These are phyloP conservation scores for Calliphora vomitoria DNA, from an alignment of 2,888 invertebrate genomes.

Conservation along the genomic window DNA sequence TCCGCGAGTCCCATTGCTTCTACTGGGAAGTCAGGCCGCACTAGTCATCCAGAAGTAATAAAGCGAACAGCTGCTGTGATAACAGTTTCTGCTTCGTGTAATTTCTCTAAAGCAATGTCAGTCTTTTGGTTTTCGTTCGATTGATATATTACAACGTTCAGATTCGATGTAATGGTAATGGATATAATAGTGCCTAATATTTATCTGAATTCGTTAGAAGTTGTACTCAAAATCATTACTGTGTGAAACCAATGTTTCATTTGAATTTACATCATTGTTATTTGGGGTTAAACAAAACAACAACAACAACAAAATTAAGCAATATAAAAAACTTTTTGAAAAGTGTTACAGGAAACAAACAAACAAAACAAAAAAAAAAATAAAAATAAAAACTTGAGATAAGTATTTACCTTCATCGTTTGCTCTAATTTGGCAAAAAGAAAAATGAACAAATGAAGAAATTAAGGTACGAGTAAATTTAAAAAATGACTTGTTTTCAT, in stretches of 20 bases:
- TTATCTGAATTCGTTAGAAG: not conserved
- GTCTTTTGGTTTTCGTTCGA: no score
- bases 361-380: no score
- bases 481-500: conserved; percentile 10
- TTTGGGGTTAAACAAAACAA: conserved; percentile 19
- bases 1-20: no score
- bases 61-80: no score
- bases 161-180: no score
- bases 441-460: conserved; percentile 19
- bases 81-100: no score
- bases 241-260: not conserved
- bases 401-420: conserved; percentile 24
- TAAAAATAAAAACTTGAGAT: no score
- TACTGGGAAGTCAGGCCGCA: no score
- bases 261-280: not conserved
- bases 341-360: conserved; percentile 38
- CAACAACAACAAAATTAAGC: not conserved
- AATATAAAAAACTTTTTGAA: conserved; percentile 9
- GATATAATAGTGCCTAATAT: no score
- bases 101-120: no score
- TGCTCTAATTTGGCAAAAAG: conserved; percentile 21
- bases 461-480: conserved; percentile 20
- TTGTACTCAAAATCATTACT: not conserved
- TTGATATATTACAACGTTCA: no score
- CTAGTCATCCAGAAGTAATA: no score